Conservation (phyloP, 2,113 vertebrate genomes). For the Anguilla rostrata region DNA sequence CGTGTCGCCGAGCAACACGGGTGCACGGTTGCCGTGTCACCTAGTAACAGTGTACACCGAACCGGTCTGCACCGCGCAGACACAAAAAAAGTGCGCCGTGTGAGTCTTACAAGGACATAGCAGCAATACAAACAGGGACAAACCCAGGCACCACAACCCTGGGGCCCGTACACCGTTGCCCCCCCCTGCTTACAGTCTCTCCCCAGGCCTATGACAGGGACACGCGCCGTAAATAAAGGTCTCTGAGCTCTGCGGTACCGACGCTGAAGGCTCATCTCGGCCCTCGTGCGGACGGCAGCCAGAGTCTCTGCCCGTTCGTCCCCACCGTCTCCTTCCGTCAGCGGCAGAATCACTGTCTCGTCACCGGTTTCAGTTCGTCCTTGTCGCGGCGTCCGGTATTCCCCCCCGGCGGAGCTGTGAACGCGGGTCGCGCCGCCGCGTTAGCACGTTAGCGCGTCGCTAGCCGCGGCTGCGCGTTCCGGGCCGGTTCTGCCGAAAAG, state of each 20-base stretch:
- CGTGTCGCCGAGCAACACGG: not conserved
- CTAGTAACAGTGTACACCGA: conserved; percentile 52
- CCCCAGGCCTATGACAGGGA: not conserved
- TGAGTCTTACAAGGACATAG: conserved; percentile 42
- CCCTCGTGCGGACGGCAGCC: not conserved
- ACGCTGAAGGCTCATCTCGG: not conserved
- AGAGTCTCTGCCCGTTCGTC: too few species aligned
- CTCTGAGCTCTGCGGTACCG: not conserved
- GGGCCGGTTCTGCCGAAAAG: too few species aligned
- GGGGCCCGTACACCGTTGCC: not conserved
- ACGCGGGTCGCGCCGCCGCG: not conserved
- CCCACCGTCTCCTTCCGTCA: not conserved
- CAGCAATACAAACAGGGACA: conserved; percentile 49
- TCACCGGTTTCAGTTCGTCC: not conserved
- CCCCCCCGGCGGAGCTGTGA: not conserved
- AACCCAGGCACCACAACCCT: not conserved
- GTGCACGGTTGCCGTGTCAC: conserved; percentile 34
- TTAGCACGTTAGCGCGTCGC: too few species aligned
- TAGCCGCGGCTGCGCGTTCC: not conserved
- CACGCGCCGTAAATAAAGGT: not conserved
- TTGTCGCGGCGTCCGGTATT: not conserved
- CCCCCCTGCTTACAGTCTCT: not conserved
- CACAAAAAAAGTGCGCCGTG: conserved; percentile 25
- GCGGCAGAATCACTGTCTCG: not conserved
- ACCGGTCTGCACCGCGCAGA: conserved; percentile 4